Base-by-base conservation (phyloP, 2,888 invertebrate species). In the Lissonota sp. region DNA sequence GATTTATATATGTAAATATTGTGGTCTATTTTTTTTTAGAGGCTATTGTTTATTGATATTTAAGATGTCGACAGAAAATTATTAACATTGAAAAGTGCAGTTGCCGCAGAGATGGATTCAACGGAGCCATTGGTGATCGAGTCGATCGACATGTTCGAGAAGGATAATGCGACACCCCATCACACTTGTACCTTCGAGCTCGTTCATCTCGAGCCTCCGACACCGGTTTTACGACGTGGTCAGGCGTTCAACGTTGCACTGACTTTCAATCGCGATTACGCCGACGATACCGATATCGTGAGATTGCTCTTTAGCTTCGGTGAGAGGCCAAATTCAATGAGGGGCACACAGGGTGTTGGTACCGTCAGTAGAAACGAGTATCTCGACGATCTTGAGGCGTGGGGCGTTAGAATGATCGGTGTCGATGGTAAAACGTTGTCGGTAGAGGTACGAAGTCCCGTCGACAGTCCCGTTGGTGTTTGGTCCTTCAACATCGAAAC, bases 161-260 rank as follows among this genome's bases (percentile, higher is more conserved):
- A 92, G 80, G 95, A 96, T 86, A 97, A 97, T 90, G 95, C 96
- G 0, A 94, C 93, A 64, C 91, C 93, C 0, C 97, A 97, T 89
- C 95, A 95, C 86, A 96, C 97, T 0, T 93, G 94, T 79, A 95
- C 95, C 86, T 97, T 94, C 88, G 96, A 96, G 88, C 91, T 95
- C 79, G 94, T 96, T 0, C 95, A 96, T 83, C 93, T 94, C n/a
- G 95, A 95, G 44, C 94, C 94, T 4, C 94, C 95, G 0, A 94
- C 94, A 0, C 94, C 96, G 0, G 94, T 97, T 26, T 93, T 97
- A 1, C 93, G 97, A 4, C 94, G 97, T 39, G 97, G 97, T 0
- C 95, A 96, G 87, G 94, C 95, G 0, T 97, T 97, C 93, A 95
- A 94, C 79, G 93, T 96, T 5, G 95, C 95, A 0, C 90, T 97